Evolutionary conservation across 2,888 invertebrate genomes (phyloP), one percentile per base, ranked within the genome.

Genomic region (Hedya salicella): DNA sequence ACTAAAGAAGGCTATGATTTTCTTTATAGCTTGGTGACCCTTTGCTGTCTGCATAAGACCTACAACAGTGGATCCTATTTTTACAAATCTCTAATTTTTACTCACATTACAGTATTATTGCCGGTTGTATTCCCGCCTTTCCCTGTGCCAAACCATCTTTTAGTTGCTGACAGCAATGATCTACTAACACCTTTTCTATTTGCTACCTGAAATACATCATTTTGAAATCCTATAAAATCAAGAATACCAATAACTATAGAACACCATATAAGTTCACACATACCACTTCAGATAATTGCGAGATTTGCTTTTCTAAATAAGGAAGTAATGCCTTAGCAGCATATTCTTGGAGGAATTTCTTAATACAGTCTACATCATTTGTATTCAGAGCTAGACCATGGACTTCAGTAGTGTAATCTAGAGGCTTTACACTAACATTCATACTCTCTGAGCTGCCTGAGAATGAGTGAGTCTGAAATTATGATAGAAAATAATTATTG

Each of bases 171-270:
- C 70, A 99, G 94, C 70, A 99, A 90, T 0, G 98, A 98, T 80
- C 98, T 95, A 81, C 98, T 97, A 2, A 99, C 96, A 5, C 98
- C 98, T 86, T 98, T 98, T 80, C 96, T 96, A 78, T 96, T 96
- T 19, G 96, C 95, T 62, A 96, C 95, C 94, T 95, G 69, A 62
- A 87, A 79, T 25, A 25, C 63, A 32, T 56, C 11, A 53, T 44
- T 44, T 19, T 25, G 8, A 17, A 54, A 3, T 16, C 9, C 4
- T 68, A 66, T 17, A 39, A 48, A 40, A 30, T 30, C 46, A 21
- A 57, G 11, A 36, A 36, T 32, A 32, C 21, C 36, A 63, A 61
- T 39, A 62, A 59, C 54, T 8, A 39, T 67, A 66, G 42, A 16
- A 8, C 19, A 16, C 49, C n/a, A 32, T 6, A 54, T 4, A n/a